Evolutionary conservation across 2,888 invertebrate species (phyloP).

Genomic region (Cacoxenus indagator): DNA sequence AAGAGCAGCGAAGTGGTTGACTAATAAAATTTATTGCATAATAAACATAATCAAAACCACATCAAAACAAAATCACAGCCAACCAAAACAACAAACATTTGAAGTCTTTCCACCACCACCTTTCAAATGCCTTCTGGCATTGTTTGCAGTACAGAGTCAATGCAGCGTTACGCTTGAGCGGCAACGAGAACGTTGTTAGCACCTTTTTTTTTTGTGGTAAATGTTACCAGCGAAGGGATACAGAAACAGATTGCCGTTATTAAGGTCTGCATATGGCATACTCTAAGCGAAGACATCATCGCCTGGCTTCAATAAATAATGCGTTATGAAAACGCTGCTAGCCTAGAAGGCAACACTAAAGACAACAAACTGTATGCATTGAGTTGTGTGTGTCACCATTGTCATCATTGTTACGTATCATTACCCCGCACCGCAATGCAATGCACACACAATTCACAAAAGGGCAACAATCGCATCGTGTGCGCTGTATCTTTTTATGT

Average conservation of each 20-base stretch:
- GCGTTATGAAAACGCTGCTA: not conserved
- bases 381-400: constrained; percentile 15
- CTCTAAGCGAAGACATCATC: no score
- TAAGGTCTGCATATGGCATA: constrained; percentile 46
- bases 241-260: constrained; percentile 50
- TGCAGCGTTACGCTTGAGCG: not conserved
- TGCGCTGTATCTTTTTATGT: no score
- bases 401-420: constrained; percentile 50
- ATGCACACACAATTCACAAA: not conserved
- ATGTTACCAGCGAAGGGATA: not conserved
- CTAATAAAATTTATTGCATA: constrained; percentile 50
- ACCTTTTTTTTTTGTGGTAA: not conserved
- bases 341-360: not conserved
- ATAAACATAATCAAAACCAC: constrained; percentile 59
- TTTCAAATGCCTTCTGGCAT: not conserved
- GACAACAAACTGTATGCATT: constrained; percentile 26
- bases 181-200: not conserved
- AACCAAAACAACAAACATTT: constrained; percentile 26
- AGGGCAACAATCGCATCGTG: no score
- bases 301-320: not conserved
- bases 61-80: constrained; percentile 53
- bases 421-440: constrained; percentile 37
- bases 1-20: constrained; percentile 27
- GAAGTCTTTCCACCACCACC: not conserved
- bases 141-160: not conserved